A percentile compares a stretch with the other conserved stretches of the same genome.
Conservation (phyloP, 2,113 vertebrate species). For the Alectura lathami region DNA sequence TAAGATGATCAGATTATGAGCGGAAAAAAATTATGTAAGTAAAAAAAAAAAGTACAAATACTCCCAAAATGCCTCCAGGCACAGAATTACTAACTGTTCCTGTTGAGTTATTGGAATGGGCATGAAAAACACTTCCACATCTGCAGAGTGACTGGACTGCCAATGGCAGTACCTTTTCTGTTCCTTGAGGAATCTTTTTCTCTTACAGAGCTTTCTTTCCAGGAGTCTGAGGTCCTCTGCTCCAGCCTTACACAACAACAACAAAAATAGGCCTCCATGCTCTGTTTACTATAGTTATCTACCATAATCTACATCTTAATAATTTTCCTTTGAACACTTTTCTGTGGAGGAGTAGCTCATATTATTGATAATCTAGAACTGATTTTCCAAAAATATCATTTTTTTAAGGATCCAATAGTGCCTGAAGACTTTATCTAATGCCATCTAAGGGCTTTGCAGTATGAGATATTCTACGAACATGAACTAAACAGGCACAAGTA, state of each 20-base stretch:
- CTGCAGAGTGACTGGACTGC: not conserved
- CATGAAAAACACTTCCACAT: not conserved
- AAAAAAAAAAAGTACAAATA: not conserved
- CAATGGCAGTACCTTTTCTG: not conserved
- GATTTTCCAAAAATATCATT: not conserved
- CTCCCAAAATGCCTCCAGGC: not conserved
- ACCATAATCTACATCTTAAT: not conserved
- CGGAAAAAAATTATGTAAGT: not conserved
- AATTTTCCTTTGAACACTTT: not conserved
- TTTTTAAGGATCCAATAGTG: not conserved
- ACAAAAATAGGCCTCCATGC: not conserved
- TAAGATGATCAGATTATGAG: not conserved
- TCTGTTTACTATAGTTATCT: not conserved
- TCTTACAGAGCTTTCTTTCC: not conserved
- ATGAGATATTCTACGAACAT: not conserved
- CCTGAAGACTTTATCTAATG: not conserved
- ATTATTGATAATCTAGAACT: not conserved
- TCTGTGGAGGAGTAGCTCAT: not conserved
- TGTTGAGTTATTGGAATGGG: not conserved
- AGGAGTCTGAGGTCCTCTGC: not conserved
- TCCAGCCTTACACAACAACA: not conserved
- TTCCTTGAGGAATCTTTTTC: not conserved
- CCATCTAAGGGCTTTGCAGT: not conserved
- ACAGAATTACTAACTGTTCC: not conserved
- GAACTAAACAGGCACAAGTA: not conserved